Conservation (phyloP, 2,888 invertebrate genomes). For the Heliconius charithonia region DNA sequence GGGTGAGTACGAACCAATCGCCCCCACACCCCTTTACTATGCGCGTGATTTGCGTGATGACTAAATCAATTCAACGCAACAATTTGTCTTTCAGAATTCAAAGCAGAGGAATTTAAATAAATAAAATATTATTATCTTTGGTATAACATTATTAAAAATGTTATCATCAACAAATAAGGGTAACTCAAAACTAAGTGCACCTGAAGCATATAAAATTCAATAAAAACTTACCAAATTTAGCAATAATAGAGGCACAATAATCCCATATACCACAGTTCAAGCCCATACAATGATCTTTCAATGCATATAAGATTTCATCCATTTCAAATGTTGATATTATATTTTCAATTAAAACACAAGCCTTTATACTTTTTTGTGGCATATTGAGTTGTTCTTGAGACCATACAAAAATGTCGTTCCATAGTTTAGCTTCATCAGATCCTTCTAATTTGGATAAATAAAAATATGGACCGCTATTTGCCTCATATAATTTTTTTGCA, state of each 20-base stretch:
- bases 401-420: constrained; percentile 88
- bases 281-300: constrained; percentile 87
- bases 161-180: neutral
- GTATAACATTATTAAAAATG: neutral
- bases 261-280: constrained; percentile 91
- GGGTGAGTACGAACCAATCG: too few relatives aligned
- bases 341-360: constrained; percentile 89
- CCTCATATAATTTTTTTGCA: constrained; percentile 78
- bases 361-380: constrained; percentile 86
- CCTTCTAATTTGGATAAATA: constrained; percentile 89
- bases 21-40: too few relatives aligned
- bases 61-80: neutral
- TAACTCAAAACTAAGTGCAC: neutral
- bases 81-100: neutral
- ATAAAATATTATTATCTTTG: neutral
- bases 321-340: constrained; percentile 87
- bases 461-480: constrained; percentile 86
- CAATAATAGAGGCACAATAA: constrained; percentile 86
- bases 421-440: constrained; percentile 85
- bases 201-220: neutral
- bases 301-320: constrained; percentile 87
- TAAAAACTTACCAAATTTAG: constrained; percentile 83
- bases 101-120: neutral
- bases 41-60: neutral
- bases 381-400: constrained; percentile 81